phyloP scores from a whole-genome alignment of 2,797 vertebrate species.

The Lindbergichthys nudifrons region DNA sequence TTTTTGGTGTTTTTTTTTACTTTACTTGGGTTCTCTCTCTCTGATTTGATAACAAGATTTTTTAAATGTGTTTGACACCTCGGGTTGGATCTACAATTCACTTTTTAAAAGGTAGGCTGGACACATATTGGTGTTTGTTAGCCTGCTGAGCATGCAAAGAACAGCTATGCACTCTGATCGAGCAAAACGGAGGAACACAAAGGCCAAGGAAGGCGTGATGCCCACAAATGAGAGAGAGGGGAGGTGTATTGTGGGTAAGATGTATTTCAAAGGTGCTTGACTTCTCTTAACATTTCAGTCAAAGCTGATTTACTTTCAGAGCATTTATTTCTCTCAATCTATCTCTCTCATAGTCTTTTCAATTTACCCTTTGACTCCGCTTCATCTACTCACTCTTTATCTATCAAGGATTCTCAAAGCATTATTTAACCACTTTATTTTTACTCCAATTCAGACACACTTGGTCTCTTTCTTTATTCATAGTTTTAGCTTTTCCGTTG shows the following conservation, averaged over 20 bases:
- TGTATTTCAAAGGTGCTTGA: constrained; percentile 86
- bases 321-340: constrained; percentile 64
- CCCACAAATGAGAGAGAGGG: constrained; percentile 68
- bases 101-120: constrained; percentile 68
- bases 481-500: constrained; percentile 73
- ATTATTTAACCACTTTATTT: constrained; percentile 65
- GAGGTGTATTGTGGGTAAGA: constrained; percentile 73
- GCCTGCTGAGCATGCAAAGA: constrained; percentile 77
- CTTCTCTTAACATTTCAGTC: constrained; percentile 76
- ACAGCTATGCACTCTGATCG: constrained; percentile 77
- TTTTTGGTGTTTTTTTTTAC: constrained; percentile 28
- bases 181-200: constrained; percentile 65
- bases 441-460: constrained; percentile 46
- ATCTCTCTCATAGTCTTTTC: constrained; percentile 65
- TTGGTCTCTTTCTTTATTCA: constrained; percentile 49
- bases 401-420: constrained; percentile 49
- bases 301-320: constrained; percentile 72
- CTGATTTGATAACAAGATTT: constrained; percentile 75
- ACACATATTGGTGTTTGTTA: constrained; percentile 60
- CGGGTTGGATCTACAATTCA: constrained; percentile 75
- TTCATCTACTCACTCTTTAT: constrained; percentile 55
- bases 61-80: constrained; percentile 61
- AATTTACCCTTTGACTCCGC: constrained; percentile 60
- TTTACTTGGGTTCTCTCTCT: constrained; percentile 81
- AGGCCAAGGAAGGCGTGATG: constrained; percentile 62